Conservation (phyloP, 1,140 invertebrate species). For the Lerema accius region DNA sequence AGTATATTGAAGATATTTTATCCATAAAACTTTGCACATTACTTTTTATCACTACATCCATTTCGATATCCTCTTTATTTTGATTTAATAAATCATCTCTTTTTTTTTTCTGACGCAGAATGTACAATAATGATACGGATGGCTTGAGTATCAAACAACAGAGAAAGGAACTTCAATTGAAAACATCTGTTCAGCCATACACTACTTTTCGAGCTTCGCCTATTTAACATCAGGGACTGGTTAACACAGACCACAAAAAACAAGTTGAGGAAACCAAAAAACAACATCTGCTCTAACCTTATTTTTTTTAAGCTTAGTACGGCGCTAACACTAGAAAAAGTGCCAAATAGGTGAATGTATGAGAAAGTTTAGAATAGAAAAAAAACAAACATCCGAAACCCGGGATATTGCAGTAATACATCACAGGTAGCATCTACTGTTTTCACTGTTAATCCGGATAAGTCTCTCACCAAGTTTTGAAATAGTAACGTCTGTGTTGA, state of each 20-base stretch:
- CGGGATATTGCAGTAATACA: constrained; percentile 47
- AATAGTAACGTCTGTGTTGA: too few species aligned
- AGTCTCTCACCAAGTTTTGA: background rate
- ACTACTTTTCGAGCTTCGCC: too few species aligned
- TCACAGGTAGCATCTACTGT: constrained; percentile 47
- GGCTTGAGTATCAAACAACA: too few species aligned
- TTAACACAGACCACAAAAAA: constrained; percentile 7
- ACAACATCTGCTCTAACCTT: constrained; percentile 55
- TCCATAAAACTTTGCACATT: too few species aligned
- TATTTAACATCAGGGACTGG: background rate
- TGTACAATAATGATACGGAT: too few species aligned
- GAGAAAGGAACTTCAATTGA: too few species aligned
- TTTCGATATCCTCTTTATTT: too few species aligned
- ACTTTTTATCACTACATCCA: too few species aligned
- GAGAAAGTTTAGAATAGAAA: constrained; percentile 57
- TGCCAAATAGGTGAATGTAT: constrained; percentile 36
- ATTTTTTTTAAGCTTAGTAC: constrained; percentile 40
- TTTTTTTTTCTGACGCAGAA: too few species aligned
- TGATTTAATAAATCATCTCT: too few species aligned
- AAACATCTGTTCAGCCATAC: too few species aligned
- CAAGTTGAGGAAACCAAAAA: constrained; percentile 57
- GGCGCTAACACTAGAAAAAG: constrained; percentile 59
- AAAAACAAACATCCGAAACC: constrained; percentile 53
- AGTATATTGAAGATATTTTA: too few species aligned
- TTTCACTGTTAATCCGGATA: constrained; percentile 35